Evolutionary conservation across 1,140 invertebrate genomes (phyloP).

Genomic region (Pseudomyrmex cubaensis): DNA sequence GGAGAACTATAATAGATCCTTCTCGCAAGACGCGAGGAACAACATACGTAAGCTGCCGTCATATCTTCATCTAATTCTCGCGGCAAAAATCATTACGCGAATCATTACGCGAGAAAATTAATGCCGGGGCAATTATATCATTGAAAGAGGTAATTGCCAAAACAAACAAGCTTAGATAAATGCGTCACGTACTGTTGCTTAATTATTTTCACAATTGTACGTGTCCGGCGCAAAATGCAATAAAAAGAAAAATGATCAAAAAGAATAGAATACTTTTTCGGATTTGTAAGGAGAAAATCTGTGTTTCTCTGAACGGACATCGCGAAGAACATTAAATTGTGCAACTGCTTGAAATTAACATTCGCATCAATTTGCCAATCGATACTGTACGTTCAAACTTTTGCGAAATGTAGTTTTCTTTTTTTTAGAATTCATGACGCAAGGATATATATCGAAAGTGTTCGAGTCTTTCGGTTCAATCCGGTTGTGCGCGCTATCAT

Average conservation of each 20-base stretch:
- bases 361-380: neutral
- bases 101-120: neutral
- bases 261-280: no score
- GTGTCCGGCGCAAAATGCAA: no score
- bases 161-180: neutral
- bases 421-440: slow-evolving; percentile 2
- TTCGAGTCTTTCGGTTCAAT: neutral
- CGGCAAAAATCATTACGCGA: slow-evolving; percentile 14
- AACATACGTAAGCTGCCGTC: slow-evolving; percentile 8
- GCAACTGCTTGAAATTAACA: neutral
- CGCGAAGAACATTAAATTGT: neutral
- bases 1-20: slow-evolving; percentile 20
- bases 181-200: neutral
- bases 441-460: no score
- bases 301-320: no score
- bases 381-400: neutral
- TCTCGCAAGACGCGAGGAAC: slow-evolving; percentile 30
- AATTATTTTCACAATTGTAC: no score
- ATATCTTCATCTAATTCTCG: slow-evolving; percentile 70
- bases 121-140: neutral
- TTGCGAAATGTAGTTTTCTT: neutral
- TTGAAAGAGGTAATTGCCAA: neutral
- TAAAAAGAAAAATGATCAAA: no score
- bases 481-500: slow-evolving; percentile 31
- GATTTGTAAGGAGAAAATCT: no score